These are phyloP conservation scores for Alethe castanea DNA, from an alignment of 2,113 vertebrate genomes.

Conservation along the genomic window DNA sequence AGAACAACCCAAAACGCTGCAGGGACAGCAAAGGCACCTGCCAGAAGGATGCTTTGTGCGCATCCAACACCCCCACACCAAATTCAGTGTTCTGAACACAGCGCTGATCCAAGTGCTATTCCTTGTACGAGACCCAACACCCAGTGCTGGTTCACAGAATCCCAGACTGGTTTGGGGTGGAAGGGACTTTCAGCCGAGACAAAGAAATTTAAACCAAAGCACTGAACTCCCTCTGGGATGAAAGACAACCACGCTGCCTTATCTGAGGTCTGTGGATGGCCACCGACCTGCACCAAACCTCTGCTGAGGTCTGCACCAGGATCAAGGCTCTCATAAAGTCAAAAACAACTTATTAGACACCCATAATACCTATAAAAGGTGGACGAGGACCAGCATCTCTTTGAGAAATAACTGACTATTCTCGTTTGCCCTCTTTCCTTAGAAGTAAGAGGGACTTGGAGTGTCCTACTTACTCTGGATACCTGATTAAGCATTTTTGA, in stretches of 20 bases:
- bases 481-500: conserved; percentile 57
- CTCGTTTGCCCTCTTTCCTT: neutral
- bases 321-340: neutral
- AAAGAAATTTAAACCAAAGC: neutral
- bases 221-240: neutral
- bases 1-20: neutral
- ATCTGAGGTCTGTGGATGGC: neutral
- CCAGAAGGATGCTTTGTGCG: neutral
- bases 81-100: accelerated
- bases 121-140: accelerated
- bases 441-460: neutral
- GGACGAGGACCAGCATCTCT: neutral
- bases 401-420: neutral
- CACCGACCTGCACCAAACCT: accelerated
- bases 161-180: neutral
- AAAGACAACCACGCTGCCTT: neutral
- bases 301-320: accelerated
- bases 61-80: neutral
- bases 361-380: neutral
- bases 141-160: accelerated
- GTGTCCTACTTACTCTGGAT: conserved; percentile 22
- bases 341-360: neutral
- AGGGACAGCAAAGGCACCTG: neutral
- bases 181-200: neutral
- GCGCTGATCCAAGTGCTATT: accelerated